Evolutionary conservation across 1,140 invertebrate genomes (phyloP).

Genomic region (Caerostris darwini): DNA sequence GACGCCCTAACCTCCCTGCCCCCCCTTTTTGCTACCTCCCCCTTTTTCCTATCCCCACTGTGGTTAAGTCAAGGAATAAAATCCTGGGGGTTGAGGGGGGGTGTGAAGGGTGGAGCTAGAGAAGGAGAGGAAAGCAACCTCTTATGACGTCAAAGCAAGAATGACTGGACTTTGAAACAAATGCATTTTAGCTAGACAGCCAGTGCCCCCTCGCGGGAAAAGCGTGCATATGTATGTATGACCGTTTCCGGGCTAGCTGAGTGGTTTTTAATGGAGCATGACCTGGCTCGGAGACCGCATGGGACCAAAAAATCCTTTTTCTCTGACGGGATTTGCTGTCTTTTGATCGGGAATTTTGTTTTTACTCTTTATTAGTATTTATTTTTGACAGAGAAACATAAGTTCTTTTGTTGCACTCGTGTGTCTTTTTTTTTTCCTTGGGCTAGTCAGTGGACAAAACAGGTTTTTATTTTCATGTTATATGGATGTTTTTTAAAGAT

Average conservation of each 20-base stretch:
- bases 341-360: constrained; percentile 38
- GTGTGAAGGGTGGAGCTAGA: not conserved
- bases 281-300: constrained; percentile 47
- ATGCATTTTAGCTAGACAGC: constrained; percentile 56
- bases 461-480: no score
- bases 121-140: not conserved
- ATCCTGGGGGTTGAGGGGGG: not conserved
- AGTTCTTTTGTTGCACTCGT: constrained; percentile 28
- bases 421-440: not conserved
- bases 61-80: constrained; percentile 64
- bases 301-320: constrained; percentile 45
- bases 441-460: not conserved
- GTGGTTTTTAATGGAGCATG: constrained; percentile 77
- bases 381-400: constrained; percentile 62
- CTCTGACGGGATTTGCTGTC: constrained; percentile 34
- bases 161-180: constrained; percentile 68
- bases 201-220: constrained; percentile 51
- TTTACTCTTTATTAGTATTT: constrained; percentile 45
- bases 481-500: no score
- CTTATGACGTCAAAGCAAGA: constrained; percentile 68
- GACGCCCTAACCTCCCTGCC: constrained; percentile 23
- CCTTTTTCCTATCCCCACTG: constrained; percentile 37
- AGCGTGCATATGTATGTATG: constrained; percentile 62
- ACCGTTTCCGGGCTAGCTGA: constrained; percentile 53
- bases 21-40: not conserved